Percentiles rank a stretch among this genome's conserved stretches.
phyloP scores from a whole-genome alignment of 2,888 invertebrate species.

The Sympetrum striolatum region DNA sequence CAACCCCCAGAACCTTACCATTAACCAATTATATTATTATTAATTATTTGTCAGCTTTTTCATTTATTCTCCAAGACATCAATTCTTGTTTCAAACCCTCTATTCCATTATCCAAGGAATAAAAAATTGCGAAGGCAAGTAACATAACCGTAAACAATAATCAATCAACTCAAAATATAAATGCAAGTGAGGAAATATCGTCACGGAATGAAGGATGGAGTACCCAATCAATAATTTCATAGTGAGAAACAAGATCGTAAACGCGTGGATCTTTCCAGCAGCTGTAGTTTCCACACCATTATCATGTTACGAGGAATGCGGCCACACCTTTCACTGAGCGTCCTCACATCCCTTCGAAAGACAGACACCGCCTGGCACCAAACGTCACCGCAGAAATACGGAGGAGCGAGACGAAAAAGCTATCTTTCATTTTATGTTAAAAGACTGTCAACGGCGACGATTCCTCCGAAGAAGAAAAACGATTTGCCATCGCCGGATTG shows the following conservation, averaged over 20 bases:
- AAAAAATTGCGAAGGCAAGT: too few species aligned
- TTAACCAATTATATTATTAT: too few species aligned
- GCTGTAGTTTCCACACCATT: background rate
- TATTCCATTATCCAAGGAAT: too few species aligned
- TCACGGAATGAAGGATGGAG: background rate
- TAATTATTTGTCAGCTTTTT: too few species aligned
- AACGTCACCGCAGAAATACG: background rate
- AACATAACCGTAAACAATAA: too few species aligned
- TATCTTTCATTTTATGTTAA: background rate
- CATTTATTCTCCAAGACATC: too few species aligned
- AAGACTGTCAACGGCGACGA: too few species aligned
- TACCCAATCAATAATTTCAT: background rate
- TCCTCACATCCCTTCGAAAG: background rate
- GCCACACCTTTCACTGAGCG: background rate
- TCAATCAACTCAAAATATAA: too few species aligned
- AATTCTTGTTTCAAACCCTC: too few species aligned
- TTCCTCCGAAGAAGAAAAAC: too few species aligned
- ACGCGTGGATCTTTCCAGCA: background rate
- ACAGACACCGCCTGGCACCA: conserved; percentile 1
- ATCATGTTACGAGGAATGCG: background rate
- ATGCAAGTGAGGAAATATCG: background rate
- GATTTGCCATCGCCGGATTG: background rate
- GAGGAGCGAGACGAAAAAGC: background rate
- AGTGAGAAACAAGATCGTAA: background rate
- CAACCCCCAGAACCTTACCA: too few species aligned